Percentiles rank a stretch among this genome's conserved stretches.
These are phyloP conservation scores for Gymnocypris eckloni DNA, from an alignment of 2,797 vertebrate species.

Conservation along the genomic window DNA sequence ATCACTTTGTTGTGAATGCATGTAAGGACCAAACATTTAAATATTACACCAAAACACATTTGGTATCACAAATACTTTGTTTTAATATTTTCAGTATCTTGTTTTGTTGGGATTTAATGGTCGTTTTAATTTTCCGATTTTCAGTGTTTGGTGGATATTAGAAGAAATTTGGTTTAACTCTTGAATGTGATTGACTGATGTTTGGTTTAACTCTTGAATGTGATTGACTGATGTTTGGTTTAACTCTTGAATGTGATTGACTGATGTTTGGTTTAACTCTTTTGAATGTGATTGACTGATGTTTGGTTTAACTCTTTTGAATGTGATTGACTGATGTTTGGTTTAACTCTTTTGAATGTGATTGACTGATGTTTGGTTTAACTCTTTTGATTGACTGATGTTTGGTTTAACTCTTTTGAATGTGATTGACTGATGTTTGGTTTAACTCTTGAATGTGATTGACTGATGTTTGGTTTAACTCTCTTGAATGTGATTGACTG, in stretches of 20 bases:
- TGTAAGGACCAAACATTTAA: slow-evolving; percentile 21
- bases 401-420: neutral
- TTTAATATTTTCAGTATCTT: neutral
- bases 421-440: neutral
- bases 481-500: neutral
- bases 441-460: neutral
- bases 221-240: neutral
- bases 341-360: neutral
- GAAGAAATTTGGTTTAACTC: neutral
- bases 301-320: neutral
- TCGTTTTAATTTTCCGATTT: neutral
- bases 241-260: neutral
- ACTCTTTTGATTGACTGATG: neutral
- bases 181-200: neutral
- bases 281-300: neutral
- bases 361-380: neutral
- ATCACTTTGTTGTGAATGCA: slow-evolving; percentile 20
- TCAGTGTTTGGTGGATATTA: neutral
- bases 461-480: neutral
- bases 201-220: slow-evolving; percentile 3
- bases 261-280: neutral
- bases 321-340: slow-evolving; percentile 1
- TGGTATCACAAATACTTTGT: neutral
- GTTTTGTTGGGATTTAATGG: neutral
- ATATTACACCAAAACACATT: slow-evolving; percentile 4